Evolutionary conservation across 2,888 invertebrate species (phyloP).

Genomic region (Tipula helvola): DNA sequence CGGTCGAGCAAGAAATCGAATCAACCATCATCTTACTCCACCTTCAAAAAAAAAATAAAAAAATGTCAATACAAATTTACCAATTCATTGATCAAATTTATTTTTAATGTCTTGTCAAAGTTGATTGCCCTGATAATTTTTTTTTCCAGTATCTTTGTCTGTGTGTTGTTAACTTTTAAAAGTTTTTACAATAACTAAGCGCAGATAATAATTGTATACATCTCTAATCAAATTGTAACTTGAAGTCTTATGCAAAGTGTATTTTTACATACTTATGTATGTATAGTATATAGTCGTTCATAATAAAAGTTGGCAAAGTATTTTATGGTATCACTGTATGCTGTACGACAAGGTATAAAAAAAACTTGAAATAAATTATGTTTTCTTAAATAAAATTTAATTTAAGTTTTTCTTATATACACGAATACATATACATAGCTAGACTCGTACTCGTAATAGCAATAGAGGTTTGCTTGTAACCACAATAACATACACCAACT

Average conservation of each 20-base stretch:
- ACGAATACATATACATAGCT: neutral
- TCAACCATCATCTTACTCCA: neutral
- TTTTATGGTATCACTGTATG: no score
- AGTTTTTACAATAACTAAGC: neutral
- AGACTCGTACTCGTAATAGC: no score
- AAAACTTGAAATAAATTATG: neutral
- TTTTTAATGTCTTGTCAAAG: neutral
- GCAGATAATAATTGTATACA: neutral
- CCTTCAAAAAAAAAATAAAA: neutral
- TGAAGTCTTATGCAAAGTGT: neutral
- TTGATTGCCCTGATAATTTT: neutral
- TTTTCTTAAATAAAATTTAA: neutral
- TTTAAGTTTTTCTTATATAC: neutral
- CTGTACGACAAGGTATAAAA: neutral
- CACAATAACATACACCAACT: neutral
- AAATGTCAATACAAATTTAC: neutral
- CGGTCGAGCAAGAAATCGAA: neutral
- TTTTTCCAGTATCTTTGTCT: neutral
- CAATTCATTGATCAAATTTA: neutral
- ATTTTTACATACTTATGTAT: neutral
- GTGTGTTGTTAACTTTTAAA: neutral
- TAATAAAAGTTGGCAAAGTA: no score
- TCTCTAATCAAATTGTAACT: neutral
- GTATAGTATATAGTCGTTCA: no score
- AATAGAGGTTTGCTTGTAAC: neutral